Evolutionary conservation across 2,797 vertebrate species (phyloP).

Genomic region (Tangara arthus): DNA sequence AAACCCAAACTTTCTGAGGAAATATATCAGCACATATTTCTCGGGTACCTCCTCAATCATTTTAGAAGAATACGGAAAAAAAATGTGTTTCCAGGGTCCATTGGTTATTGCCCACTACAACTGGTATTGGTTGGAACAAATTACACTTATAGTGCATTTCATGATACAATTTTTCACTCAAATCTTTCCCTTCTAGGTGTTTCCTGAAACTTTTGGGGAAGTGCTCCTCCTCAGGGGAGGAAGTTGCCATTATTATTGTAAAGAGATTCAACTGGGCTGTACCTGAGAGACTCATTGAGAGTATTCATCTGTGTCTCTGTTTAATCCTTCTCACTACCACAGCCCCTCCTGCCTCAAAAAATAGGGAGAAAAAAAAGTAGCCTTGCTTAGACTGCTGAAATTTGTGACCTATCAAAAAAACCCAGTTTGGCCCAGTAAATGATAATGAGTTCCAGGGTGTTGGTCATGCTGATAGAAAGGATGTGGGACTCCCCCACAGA

Average conservation of each 20-base stretch:
- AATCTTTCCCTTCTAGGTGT: background rate
- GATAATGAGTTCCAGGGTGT: background rate
- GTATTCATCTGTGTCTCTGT: background rate
- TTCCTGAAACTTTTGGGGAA: background rate
- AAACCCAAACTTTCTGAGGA: background rate
- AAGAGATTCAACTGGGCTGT: background rate
- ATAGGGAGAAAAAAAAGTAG: background rate
- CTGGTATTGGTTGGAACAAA: background rate
- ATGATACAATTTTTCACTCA: background rate
- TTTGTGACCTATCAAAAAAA: background rate
- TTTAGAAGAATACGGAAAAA: background rate
- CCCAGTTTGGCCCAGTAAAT: background rate
- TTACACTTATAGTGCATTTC: background rate
- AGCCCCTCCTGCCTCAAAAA: background rate
- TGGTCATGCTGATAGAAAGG: background rate
- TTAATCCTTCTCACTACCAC: background rate
- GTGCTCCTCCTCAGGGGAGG: background rate
- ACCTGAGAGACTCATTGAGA: background rate
- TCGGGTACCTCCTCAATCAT: background rate
- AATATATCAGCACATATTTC: background rate
- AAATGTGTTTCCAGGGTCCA: background rate
- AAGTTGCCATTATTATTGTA: background rate
- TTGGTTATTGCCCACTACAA: background rate
- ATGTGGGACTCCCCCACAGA: fast-evolving
- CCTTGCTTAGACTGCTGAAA: background rate